Base-by-base conservation (phyloP, 2,888 invertebrate genomes). In the Dyspetes luteomarginatus region DNA sequence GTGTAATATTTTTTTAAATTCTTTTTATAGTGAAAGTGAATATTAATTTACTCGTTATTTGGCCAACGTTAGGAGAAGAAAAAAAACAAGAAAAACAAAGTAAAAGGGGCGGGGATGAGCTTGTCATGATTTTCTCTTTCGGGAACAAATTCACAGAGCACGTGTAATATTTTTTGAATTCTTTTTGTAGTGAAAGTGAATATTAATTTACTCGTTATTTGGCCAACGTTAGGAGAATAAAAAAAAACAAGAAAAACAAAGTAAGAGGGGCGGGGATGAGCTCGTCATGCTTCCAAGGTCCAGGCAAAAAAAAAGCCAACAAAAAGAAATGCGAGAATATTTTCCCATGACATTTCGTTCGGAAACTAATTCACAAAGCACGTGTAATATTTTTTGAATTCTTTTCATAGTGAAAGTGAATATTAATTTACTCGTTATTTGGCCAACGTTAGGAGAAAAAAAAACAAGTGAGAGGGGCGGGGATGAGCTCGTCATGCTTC, bases 271-370 rank as follows among this genome's bases (percentile, higher is more conserved):
- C 48, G 73, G 64, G 55, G 52, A 36, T 26, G 55, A 65, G 30
- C 56, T 12, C 50, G 62, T 69, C n/a, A n/a, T n/a, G 75, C 28
- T 75, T 67, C 78, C 79, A 82, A 85, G 82, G 84, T 82, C 78
- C 78, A 52, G 67, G 48, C 52, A 72, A n/a, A n/a, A n/a, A n/a
- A n/a, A n/a, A 41, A 72, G 41, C 62, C 30, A 64, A 43, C n/a
- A 28, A 50, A 50, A 64, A 41, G 55, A 55, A 64, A 28, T 45
- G 62, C 24, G 52, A 28, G 60, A 67, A 17, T 24, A 52, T 58
- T 50, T 78, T 78, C 71, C 72, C 78, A 78, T 67, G 72, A 60
- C 43, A 26, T 12, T 60, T 30, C 45, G 45, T 72, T n/a, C 56
- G 28, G 12, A 41, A 65, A 67, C 52, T 52, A 60, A 56, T 52